Conservation (phyloP, 2,888 invertebrate species). For the Schizotus pectinicornis region DNA sequence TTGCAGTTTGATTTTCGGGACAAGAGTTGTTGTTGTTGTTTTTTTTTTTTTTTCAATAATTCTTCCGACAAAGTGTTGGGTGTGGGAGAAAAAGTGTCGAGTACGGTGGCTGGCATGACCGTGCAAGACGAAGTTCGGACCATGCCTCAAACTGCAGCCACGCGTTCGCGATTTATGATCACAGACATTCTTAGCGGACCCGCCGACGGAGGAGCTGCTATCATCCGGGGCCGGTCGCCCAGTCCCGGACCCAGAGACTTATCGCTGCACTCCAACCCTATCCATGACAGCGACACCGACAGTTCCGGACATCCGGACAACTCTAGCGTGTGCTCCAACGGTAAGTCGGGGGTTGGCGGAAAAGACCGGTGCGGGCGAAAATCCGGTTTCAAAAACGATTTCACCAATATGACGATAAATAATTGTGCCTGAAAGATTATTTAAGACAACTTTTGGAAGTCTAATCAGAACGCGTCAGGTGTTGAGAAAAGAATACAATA, state of each 20-base stretch:
- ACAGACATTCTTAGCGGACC: slow-evolving; percentile 79
- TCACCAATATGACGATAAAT: too few relatives aligned
- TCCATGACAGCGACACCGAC: slow-evolving; percentile 62
- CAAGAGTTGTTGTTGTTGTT: neutral
- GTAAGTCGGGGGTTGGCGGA: slow-evolving; percentile 57
- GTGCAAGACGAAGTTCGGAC: slow-evolving; percentile 59
- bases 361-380: too few relatives aligned
- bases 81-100: slow-evolving; percentile 52
- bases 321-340: slow-evolving; percentile 63
- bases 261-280: slow-evolving; percentile 59
- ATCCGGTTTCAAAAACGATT: too few relatives aligned
- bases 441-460: too few relatives aligned
- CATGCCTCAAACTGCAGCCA: slow-evolving; percentile 60
- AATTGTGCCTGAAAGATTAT: too few relatives aligned
- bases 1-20: neutral
- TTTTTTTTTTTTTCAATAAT: neutral
- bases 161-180: slow-evolving; percentile 87
- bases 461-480: too few relatives aligned
- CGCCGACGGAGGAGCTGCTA: slow-evolving; percentile 63
- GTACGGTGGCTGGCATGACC: slow-evolving; percentile 60
- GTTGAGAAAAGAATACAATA: too few relatives aligned
- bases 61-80: slow-evolving; percentile 53
- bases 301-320: slow-evolving; percentile 63
- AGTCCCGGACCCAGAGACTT: slow-evolving; percentile 64
- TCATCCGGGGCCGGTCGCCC: slow-evolving; percentile 59